phyloP scores from a whole-genome alignment of 37 sponge, comb jelly and placozoan genomes.

The Cladorhizidae sp. region DNA sequence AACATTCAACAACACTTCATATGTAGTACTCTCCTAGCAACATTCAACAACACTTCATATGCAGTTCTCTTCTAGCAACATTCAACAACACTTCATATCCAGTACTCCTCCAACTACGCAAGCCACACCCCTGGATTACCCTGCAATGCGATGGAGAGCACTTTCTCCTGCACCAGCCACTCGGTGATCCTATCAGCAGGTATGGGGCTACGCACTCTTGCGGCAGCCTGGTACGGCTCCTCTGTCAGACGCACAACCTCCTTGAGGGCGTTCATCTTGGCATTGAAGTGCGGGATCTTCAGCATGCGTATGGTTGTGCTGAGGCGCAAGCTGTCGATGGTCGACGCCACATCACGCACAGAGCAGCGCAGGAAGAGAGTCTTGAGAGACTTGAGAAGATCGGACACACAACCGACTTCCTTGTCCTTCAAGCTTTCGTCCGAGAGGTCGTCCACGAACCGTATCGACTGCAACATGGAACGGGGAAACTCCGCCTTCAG shows the following conservation, averaged over 20 bases:
- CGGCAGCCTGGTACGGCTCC: conserved; percentile 59
- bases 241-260: conserved; percentile 84
- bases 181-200: conserved; percentile 58
- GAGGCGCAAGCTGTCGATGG: conserved; percentile 78
- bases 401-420: conserved; percentile 84
- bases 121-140: conserved; percentile 22
- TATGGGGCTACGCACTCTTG: conserved; percentile 72
- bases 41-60: too few species aligned
- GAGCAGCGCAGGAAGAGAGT: conserved; percentile 54
- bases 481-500: conserved; percentile 59
- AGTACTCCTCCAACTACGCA: neutral
- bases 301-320: conserved; percentile 81
- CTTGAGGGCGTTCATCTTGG: conserved; percentile 97
- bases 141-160: conserved; percentile 86
- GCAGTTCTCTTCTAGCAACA: too few species aligned
- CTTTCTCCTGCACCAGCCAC: conserved; percentile 82
- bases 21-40: too few species aligned
- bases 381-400: conserved; percentile 79
- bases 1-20: too few species aligned
- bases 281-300: conserved; percentile 94
- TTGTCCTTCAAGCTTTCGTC: conserved; percentile 63
- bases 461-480: conserved; percentile 41
- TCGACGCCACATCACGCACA: conserved; percentile 32
- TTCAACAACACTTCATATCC: too few species aligned
- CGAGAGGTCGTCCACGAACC: conserved; percentile 50